Conservation (phyloP, 1,140 invertebrate species). For the Tetraneura akinire region DNA sequence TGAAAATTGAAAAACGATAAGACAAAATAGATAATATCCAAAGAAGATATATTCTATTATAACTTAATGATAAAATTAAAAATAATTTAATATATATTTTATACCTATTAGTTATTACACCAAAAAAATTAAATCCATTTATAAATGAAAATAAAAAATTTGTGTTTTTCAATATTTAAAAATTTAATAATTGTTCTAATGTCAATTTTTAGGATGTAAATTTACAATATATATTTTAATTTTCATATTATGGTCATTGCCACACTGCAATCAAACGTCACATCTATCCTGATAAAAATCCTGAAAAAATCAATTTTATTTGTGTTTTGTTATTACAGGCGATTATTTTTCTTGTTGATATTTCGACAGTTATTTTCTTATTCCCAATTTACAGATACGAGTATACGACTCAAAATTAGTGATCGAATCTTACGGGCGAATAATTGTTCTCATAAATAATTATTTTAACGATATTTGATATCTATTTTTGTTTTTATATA, state of each 20-base stretch:
- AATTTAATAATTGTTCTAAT: too few relatives aligned
- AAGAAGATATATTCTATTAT: too few relatives aligned
- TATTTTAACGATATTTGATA: background rate
- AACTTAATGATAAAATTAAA: too few relatives aligned
- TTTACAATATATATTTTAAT: background rate
- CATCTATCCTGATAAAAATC: background rate
- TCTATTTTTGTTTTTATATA: background rate
- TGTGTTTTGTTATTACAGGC: slow-evolving; percentile 28
- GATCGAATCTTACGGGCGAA: background rate
- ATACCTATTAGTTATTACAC: too few relatives aligned
- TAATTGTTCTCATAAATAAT: background rate
- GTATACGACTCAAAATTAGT: background rate
- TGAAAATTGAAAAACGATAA: too few relatives aligned
- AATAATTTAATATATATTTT: too few relatives aligned
- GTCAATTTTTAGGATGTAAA: too few relatives aligned
- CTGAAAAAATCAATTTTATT: slow-evolving; percentile 48
- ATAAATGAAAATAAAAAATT: too few relatives aligned
- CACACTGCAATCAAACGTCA: slow-evolving; percentile 28
- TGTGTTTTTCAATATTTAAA: too few relatives aligned
- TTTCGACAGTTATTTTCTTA: slow-evolving; percentile 21
- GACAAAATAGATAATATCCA: too few relatives aligned
- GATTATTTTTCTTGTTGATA: background rate
- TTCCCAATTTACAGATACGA: background rate
- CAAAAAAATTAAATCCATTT: too few relatives aligned
- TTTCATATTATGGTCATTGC: background rate